Evolutionary conservation across 2,888 invertebrate species (phyloP).

Genomic region (Eupsilia transversa): DNA sequence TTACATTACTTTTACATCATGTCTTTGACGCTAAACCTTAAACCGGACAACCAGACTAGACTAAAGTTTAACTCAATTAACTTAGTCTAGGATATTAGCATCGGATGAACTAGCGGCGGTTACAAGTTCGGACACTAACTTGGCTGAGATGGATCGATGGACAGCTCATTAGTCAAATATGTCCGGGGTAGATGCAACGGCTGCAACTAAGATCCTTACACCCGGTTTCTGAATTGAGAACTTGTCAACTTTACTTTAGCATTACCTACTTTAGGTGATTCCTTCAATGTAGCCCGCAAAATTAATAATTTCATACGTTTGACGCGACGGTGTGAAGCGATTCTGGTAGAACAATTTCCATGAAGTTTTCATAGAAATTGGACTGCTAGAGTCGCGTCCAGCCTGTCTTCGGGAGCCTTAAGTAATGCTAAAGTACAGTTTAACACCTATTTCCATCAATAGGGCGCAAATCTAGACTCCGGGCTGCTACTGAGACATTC

Average conservation of each 20-base stretch:
- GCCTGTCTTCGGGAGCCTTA: too few relatives aligned
- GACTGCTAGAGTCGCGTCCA: too few relatives aligned
- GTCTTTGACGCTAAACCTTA: neutral
- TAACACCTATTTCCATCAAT: too few relatives aligned
- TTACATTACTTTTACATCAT: too few relatives aligned
- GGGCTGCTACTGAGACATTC: too few relatives aligned
- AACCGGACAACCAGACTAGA: neutral
- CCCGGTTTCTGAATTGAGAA: neutral
- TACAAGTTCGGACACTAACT: slow-evolving; percentile 39
- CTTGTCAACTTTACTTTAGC: neutral
- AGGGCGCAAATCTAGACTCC: too few relatives aligned
- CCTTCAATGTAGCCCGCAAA: neutral
- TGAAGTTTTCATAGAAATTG: too few relatives aligned
- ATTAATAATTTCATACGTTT: too few relatives aligned
- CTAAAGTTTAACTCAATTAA: slow-evolving; percentile 4
- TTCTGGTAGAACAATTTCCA: too few relatives aligned
- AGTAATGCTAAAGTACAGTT: too few relatives aligned
- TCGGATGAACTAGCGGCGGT: neutral
- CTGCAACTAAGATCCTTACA: neutral
- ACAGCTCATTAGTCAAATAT: slow-evolving; percentile 29
- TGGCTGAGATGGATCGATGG: slow-evolving; percentile 27
- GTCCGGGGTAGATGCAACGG: neutral
- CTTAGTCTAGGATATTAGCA: slow-evolving; percentile 1
- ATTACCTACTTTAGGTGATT: neutral
- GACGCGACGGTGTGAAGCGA: too few relatives aligned